Evolutionary conservation across 1,140 invertebrate species (phyloP).

Genomic region (Coelopa frigida): DNA sequence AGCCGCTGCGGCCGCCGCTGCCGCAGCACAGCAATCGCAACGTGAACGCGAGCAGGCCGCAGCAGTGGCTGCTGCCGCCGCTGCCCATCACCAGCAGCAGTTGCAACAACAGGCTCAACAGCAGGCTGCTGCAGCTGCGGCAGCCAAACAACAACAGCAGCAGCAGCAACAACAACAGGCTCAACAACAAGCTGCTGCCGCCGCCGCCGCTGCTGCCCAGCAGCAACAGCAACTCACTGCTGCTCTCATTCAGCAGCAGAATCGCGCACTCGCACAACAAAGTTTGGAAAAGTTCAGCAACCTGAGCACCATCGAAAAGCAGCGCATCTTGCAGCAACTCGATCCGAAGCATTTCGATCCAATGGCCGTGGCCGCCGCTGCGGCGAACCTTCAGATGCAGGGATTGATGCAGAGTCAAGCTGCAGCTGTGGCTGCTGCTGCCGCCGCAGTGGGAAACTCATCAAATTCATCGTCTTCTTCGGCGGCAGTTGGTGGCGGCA

Average conservation of each 20-base stretch:
- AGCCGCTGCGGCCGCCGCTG: constrained; percentile 23
- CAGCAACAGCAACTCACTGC: constrained; percentile 48
- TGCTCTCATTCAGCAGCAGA: constrained; percentile 52
- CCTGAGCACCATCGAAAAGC: constrained; percentile 49
- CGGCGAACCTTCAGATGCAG: constrained; percentile 39
- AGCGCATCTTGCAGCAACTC: constrained; percentile 47
- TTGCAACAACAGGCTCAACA: constrained; percentile 35
- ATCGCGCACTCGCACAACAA: constrained; percentile 51
- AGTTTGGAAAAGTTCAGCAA: constrained; percentile 51
- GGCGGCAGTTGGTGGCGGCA: neutral
- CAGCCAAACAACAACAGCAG: constrained; percentile 26
- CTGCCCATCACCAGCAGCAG: constrained; percentile 28
- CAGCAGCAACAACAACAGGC: constrained; percentile 27
- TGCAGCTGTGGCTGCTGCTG: constrained; percentile 23
- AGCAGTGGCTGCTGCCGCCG: constrained; percentile 19
- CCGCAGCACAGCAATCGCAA: constrained; percentile 25
- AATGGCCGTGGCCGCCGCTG: constrained; percentile 39
- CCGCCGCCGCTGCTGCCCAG: constrained; percentile 22
- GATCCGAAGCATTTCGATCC: constrained; percentile 45
- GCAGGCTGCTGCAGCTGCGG: constrained; percentile 14
- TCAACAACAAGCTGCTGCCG: constrained; percentile 13
- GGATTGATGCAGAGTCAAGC: constrained; percentile 35
- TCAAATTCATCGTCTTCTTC: no score
- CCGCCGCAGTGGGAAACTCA: constrained; percentile 7
- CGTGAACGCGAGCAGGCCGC: constrained; percentile 32